A percentile compares a stretch with the other conserved stretches of the same genome.
Conservation (phyloP, 2,888 invertebrate species). For the Torymus auratus region DNA sequence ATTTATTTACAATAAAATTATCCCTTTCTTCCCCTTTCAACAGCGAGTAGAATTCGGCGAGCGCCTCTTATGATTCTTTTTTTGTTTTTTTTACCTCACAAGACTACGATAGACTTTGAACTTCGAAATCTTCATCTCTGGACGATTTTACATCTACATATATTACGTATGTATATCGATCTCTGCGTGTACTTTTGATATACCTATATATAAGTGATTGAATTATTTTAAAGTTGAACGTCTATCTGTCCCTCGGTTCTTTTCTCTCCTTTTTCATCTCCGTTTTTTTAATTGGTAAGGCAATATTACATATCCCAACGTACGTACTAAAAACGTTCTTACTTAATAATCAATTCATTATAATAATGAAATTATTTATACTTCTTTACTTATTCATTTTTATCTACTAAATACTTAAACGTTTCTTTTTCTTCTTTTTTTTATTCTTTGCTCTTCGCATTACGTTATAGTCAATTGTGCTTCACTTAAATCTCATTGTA, state of each 20-base stretch:
- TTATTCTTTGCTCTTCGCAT: constrained; percentile 32
- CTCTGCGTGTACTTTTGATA: constrained; percentile 5
- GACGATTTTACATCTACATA: no score
- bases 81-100: constrained; percentile 1
- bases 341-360: constrained; percentile 54
- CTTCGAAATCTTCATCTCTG: constrained; percentile 30
- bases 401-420: constrained; percentile 1
- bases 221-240: constrained; percentile 47
- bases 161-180: no score
- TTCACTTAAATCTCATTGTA: constrained; percentile 29
- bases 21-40: neutral
- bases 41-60: constrained; percentile 52
- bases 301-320: constrained; percentile 44
- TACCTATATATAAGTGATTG: constrained; percentile 5
- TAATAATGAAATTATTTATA: constrained; percentile 47
- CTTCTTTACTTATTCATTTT: constrained; percentile 29
- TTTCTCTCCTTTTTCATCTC: constrained; percentile 18
- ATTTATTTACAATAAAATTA: constrained; percentile 52
- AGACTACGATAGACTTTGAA: constrained; percentile 44
- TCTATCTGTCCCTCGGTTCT: constrained; percentile 14
- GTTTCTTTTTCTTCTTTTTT: constrained; percentile 16
- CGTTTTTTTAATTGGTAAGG: constrained; percentile 31
- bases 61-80: constrained; percentile 29
- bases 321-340: constrained; percentile 48
- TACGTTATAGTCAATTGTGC: constrained; percentile 50